A percentile compares a stretch with the other conserved stretches of the same genome.
Evolutionary conservation across 1,140 invertebrate species (phyloP).

Genomic region (Papilio dardanus): DNA sequence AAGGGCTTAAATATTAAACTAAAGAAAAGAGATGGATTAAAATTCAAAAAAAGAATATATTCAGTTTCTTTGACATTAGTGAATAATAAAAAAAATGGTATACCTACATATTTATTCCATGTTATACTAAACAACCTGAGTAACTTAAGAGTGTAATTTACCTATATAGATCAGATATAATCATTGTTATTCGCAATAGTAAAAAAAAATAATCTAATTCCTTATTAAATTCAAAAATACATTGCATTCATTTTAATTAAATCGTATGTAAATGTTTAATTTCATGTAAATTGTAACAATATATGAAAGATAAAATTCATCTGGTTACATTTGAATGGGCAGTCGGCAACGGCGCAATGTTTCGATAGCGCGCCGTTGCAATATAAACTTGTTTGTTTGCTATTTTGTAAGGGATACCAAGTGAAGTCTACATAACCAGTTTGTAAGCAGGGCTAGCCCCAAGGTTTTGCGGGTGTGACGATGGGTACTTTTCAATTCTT

Average conservation of each 20-base stretch:
- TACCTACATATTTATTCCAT: too few species aligned
- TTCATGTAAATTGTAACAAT: neutral
- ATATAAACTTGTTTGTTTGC: constrained; percentile 39
- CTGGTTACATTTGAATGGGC: neutral
- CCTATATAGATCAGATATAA: neutral
- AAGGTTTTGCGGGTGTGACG: constrained; percentile 35
- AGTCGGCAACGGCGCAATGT: constrained; percentile 34
- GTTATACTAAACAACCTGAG: too few species aligned
- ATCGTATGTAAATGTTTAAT: neutral
- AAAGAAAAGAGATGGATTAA: too few species aligned
- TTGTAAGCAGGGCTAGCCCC: constrained; percentile 37
- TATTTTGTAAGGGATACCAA: constrained; percentile 39
- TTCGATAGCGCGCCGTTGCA: constrained; percentile 33
- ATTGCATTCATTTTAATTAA: neutral
- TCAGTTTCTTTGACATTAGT: too few species aligned
- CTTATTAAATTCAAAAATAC: neutral
- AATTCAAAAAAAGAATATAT: too few species aligned
- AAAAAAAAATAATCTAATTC: neutral
- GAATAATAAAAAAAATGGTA: too few species aligned
- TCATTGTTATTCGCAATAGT: too few species aligned
- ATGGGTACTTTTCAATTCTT: constrained; percentile 37
- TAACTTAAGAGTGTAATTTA: neutral
- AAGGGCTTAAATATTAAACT: too few species aligned
- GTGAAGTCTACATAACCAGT: constrained; percentile 38
- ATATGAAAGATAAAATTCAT: neutral